Conservation (phyloP, 2,888 invertebrate genomes). For the Petrolisthes cinctipes region DNA sequence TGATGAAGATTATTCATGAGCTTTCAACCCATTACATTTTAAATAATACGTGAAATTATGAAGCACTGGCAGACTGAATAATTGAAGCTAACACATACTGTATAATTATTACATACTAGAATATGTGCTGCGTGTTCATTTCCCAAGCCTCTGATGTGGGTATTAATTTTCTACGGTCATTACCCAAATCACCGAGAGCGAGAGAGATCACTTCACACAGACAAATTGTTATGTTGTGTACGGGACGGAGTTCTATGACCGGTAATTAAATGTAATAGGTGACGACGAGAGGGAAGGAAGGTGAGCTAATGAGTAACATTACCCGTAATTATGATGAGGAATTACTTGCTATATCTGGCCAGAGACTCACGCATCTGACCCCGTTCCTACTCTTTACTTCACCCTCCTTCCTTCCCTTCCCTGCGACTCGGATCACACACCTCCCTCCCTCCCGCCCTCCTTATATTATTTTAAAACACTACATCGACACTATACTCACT, state of each 20-base stretch:
- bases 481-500: no score
- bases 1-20: no score
- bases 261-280: slow-evolving; percentile 24
- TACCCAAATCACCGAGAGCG: background rate
- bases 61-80: background rate
- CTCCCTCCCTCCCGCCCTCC: background rate
- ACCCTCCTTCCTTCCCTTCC: background rate
- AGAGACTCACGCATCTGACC: background rate
- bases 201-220: slow-evolving; percentile 4
- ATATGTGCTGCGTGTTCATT: no score
- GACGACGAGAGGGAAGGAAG: background rate
- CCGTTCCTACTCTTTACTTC: background rate
- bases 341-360: background rate
- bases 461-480: background rate
- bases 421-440: background rate
- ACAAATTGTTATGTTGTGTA: background rate
- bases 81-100: no score
- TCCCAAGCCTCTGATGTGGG: no score
- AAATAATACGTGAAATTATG: background rate
- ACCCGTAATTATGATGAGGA: background rate
- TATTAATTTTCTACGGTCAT: background rate
- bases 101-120: no score
- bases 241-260: background rate
- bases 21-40: background rate
- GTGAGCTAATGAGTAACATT: background rate